phyloP scores from a whole-genome alignment of 1,140 invertebrate genomes.

The Drosophila murphyi region DNA sequence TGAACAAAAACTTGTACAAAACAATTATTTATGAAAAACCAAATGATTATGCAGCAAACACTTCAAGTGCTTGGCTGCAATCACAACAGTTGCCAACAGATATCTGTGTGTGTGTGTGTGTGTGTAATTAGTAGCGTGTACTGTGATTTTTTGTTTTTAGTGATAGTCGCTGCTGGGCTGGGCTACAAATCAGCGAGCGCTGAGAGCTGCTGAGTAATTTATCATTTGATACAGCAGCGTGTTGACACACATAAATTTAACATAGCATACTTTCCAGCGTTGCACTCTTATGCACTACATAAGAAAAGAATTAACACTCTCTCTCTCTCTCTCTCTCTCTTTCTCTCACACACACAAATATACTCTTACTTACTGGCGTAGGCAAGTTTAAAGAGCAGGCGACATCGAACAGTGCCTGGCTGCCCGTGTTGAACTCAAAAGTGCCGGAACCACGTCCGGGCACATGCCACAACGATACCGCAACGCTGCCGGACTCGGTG shows the following conservation, averaged over 20 bases:
- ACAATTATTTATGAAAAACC: conserved; percentile 79
- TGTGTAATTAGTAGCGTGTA: conserved; percentile 56
- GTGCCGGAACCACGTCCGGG: conserved; percentile 94
- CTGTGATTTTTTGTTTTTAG: conserved; percentile 22
- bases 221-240: conserved; percentile 45
- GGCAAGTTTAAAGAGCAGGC: conserved; percentile 90
- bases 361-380: conserved; percentile 28
- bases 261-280: conserved; percentile 64
- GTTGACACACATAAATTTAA: conserved; percentile 77
- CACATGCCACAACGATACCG: conserved; percentile 93
- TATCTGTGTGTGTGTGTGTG: conserved; percentile 3
- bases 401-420: conserved; percentile 90
- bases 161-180: conserved; percentile 14
- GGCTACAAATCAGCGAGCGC: conserved; percentile 66
- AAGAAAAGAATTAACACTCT: conserved; percentile 9
- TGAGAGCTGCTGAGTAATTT: conserved; percentile 33
- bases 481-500: conserved; percentile 91
- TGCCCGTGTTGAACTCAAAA: conserved; percentile 88
- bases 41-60: conserved; percentile 74
- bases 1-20: conserved; percentile 43
- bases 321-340: conserved; percentile 3
- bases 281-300: conserved; percentile 51
- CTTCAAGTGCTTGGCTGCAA: conserved; percentile 40
- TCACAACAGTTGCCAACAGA: conserved; percentile 1
- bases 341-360: not conserved